Evolutionary conservation across 2,113 vertebrate genomes (phyloP), one percentile per base, ranked within the genome.

Genomic region (Gadus chalcogrammus): DNA sequence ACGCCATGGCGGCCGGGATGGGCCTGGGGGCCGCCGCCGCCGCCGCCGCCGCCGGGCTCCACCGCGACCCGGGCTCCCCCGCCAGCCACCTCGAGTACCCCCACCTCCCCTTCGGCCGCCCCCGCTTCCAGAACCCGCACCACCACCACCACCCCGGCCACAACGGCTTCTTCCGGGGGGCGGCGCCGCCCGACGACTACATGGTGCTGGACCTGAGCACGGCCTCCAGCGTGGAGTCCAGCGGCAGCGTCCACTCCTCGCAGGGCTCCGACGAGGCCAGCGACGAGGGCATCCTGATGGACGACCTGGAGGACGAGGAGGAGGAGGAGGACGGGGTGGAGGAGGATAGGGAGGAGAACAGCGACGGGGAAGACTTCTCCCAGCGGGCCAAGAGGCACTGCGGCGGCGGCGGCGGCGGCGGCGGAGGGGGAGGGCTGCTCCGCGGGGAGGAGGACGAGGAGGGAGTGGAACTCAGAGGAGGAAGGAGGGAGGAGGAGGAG

Each of bases 171-270:
- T 91, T 93, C 89, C 92, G 92, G 70, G 91, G 91, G 92, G 70
- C 91, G 91, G 84, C 92, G 94, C 81, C 90, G 82, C 90, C 94
- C 0, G 95, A 97, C 70, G 95, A 99, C 91, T 99, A 98, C 88
- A 94, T 95, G 94, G 97, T 98, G 79, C 90, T 99, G 85, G 97
- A 99, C 90, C 88, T 99, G 81, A 99, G 97, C 89, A 97, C 97
- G 88, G 93, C 96, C 59, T 98, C 97, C 78, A 98, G 97, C 76
- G 86, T 98, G 79, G 96, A 98, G 84, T 99, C 97, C 70, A 94
- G 96, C 90, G 94, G 96, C 93, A 99, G 97, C 72, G 81, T 98
- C 88, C 96, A 96, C 87, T 99, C 97, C 83, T 99, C 96, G 73
- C 93, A 92, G 62, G 96, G 96, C 86, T 99, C 97, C 27, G 97